A percentile compares a stretch with the other conserved stretches of the same genome.
phyloP scores from a whole-genome alignment of 2,113 vertebrate species.

The Podilymbus podiceps region DNA sequence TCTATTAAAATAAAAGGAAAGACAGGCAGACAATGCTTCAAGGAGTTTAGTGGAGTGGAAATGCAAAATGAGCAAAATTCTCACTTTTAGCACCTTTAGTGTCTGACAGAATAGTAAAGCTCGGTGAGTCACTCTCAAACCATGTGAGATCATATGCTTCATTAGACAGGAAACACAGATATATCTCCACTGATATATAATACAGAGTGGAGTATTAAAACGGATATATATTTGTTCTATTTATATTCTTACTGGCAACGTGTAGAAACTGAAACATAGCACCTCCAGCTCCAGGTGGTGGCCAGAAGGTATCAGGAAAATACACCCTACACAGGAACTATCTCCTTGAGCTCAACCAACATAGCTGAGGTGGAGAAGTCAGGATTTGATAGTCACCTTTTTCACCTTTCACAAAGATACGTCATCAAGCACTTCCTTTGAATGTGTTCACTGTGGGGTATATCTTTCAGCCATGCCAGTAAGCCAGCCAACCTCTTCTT shows the following conservation, averaged over 20 bases:
- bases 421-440: background rate
- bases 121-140: slow-evolving; percentile 39
- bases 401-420: background rate
- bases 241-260: slow-evolving; percentile 43
- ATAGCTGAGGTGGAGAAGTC: background rate
- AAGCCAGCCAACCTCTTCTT: background rate
- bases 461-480: background rate
- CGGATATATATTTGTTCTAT: slow-evolving; percentile 54
- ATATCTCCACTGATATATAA: slow-evolving; percentile 59
- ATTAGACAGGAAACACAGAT: slow-evolving; percentile 65
- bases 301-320: slow-evolving; percentile 7
- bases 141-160: slow-evolving; percentile 51
- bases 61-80: background rate
- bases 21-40: background rate
- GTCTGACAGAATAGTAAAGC: slow-evolving; percentile 3
- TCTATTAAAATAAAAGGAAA: background rate
- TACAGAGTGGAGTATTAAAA: slow-evolving; percentile 52
- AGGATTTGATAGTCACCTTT: background rate
- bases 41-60: background rate
- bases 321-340: background rate
- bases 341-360: background rate
- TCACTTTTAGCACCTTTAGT: background rate
- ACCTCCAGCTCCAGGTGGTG: slow-evolving; percentile 52
- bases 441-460: background rate
- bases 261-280: slow-evolving; percentile 17